Evolutionary conservation across 2,888 invertebrate species (phyloP).

Genomic region (Zaprionus obscuricornis): DNA sequence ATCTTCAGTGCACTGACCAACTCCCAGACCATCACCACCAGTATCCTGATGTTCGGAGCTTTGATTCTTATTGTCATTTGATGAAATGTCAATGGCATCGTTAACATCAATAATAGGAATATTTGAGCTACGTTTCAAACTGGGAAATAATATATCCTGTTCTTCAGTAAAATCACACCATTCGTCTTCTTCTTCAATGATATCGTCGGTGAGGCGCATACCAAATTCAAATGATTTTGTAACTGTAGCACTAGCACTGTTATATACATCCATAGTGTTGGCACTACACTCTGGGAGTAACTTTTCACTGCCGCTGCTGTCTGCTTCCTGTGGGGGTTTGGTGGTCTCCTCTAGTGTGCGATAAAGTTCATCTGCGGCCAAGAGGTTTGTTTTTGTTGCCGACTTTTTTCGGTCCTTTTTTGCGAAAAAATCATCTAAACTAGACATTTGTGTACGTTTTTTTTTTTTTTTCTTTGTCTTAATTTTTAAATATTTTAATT

Average conservation of each 20-base stretch:
- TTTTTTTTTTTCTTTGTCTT: neutral
- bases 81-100: neutral
- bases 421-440: conserved; percentile 69
- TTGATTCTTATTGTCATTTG: conserved; percentile 1
- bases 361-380: conserved; percentile 61
- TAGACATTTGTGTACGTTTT: conserved; percentile 40
- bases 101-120: no score
- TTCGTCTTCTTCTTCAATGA: conserved; percentile 46
- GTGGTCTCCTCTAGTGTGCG: conserved; percentile 57
- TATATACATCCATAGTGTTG: neutral
- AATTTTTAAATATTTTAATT: no score
- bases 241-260: neutral
- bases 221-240: conserved; percentile 40
- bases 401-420: conserved; percentile 61
- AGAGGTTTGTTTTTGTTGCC: conserved; percentile 48
- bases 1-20: conserved; percentile 30
- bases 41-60: conserved; percentile 33
- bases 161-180: conserved; percentile 62
- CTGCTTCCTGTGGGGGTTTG: conserved; percentile 23
- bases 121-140: conserved; percentile 21
- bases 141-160: conserved; percentile 38
- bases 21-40: conserved; percentile 57
- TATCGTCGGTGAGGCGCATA: conserved; percentile 28
- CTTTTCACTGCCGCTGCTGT: conserved; percentile 14
- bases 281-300: neutral